Conservation (phyloP, 2,888 invertebrate species). For the Tipula unca region DNA sequence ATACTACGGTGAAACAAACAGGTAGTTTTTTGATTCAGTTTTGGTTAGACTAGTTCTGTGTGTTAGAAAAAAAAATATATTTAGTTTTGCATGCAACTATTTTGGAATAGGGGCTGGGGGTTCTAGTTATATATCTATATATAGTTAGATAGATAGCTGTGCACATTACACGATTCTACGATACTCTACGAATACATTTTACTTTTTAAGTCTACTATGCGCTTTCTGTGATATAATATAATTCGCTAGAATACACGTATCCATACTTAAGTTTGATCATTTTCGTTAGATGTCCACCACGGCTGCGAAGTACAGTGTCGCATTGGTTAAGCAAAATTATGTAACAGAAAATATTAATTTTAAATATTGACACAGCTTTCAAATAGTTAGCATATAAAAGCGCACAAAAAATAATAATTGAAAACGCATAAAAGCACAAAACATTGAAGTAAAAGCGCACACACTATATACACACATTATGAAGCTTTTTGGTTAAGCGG, state of each 20-base stretch:
- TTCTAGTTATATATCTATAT: not conserved
- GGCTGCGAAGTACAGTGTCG: not conserved
- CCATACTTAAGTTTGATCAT: not conserved
- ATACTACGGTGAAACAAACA: not conserved
- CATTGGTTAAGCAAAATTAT: not conserved
- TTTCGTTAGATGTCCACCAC: not conserved
- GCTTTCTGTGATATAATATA: not conserved
- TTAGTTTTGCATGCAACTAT: constrained; percentile 20
- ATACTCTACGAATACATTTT: not conserved
- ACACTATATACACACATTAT: not conserved
- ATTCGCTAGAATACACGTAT: not conserved
- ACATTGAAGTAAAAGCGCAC: not conserved
- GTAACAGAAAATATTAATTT: not conserved
- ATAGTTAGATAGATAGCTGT: not conserved
- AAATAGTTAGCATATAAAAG: constrained; percentile 14
- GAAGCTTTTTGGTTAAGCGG: not conserved
- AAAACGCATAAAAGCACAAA: not conserved
- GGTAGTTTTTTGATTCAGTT: not conserved
- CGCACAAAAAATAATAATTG: not conserved
- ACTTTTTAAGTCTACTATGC: too few species aligned
- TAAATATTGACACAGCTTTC: not conserved
- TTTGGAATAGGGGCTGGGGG: not conserved
- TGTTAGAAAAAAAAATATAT: not conserved
- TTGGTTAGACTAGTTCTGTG: not conserved
- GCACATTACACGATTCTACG: not conserved